A percentile compares a stretch with the other conserved stretches of the same genome.
Evolutionary conservation across 2,888 invertebrate genomes (phyloP).

Genomic region (Meta bourneti): DNA sequence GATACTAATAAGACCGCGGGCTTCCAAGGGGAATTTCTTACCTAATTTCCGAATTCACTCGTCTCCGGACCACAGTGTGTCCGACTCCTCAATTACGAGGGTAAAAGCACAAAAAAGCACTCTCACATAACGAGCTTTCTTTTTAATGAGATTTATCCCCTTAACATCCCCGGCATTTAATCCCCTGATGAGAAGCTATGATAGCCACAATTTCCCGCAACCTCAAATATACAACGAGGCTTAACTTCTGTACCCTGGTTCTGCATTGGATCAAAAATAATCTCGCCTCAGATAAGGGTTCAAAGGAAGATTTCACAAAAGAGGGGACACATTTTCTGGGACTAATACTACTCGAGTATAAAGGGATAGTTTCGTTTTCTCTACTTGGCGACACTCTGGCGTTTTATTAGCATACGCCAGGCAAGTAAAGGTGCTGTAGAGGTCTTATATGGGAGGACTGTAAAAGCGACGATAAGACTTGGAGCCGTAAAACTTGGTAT

Average conservation of each 20-base stretch:
- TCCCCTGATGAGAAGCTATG: background rate
- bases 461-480: conserved; percentile 55
- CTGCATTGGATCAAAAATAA: conserved; percentile 13
- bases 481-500: conserved; percentile 45
- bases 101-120: background rate
- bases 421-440: background rate
- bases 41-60: background rate
- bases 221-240: background rate
- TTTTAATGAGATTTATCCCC: background rate
- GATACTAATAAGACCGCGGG: background rate
- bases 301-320: conserved; percentile 16
- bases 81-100: background rate
- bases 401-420: conserved; percentile 53
- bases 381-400: conserved; percentile 7
- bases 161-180: background rate
- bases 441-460: conserved; percentile 38
- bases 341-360: conserved; percentile 6
- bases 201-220: background rate
- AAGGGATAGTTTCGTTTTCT: conserved; percentile 7
- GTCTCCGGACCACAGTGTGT: background rate
- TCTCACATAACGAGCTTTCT: background rate
- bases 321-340: conserved; percentile 9
- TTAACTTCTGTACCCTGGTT: background rate
- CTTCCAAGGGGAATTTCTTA: background rate
- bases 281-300: background rate